Percentiles rank a stretch among this genome's conserved stretches.
Conservation (phyloP, 1,140 invertebrate species). For the Leptinotarsa texana region DNA sequence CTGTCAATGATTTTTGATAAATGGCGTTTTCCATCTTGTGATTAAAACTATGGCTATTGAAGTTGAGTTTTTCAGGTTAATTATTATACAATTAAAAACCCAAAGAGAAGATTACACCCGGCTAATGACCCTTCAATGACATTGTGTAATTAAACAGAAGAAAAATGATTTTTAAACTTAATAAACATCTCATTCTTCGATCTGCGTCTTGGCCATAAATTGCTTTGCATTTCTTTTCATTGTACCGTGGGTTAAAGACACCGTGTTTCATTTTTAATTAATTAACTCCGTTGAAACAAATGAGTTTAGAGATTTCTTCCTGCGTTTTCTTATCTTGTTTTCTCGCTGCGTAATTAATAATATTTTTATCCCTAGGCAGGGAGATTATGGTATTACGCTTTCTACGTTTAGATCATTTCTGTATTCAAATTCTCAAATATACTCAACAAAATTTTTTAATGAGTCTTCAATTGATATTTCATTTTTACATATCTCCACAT, state of each 20-base stretch:
- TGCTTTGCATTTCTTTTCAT: constrained; percentile 33
- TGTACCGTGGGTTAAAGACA: constrained; percentile 20
- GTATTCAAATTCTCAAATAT: too few relatives aligned
- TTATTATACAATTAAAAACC: constrained; percentile 30
- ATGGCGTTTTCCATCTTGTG: constrained; percentile 11
- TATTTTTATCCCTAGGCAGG: constrained; percentile 36
- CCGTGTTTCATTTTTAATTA: constrained; percentile 37
- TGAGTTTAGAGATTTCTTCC: constrained; percentile 37
- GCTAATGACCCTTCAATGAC: constrained; percentile 36
- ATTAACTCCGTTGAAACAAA: constrained; percentile 38
- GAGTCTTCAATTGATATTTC: too few relatives aligned
- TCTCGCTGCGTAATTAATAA: constrained; percentile 37
- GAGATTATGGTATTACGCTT: constrained; percentile 3
- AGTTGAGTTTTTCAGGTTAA: constrained; percentile 15
- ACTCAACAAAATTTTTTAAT: too few relatives aligned
- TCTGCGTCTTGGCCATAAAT: constrained; percentile 30
- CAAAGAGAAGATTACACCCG: constrained; percentile 19
- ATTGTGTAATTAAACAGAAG: constrained; percentile 41
- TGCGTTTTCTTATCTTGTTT: constrained; percentile 27
- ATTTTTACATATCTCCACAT: too few relatives aligned
- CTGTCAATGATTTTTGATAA: constrained; percentile 20
- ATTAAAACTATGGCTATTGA: constrained; percentile 18
- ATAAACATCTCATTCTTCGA: constrained; percentile 36
- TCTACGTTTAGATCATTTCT: too few relatives aligned
- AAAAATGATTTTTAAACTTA: constrained; percentile 38